Evolutionary conservation across 2,113 vertebrate species (phyloP), one percentile per base, ranked within the genome.

Genomic region (Nerophis ophidion): DNA sequence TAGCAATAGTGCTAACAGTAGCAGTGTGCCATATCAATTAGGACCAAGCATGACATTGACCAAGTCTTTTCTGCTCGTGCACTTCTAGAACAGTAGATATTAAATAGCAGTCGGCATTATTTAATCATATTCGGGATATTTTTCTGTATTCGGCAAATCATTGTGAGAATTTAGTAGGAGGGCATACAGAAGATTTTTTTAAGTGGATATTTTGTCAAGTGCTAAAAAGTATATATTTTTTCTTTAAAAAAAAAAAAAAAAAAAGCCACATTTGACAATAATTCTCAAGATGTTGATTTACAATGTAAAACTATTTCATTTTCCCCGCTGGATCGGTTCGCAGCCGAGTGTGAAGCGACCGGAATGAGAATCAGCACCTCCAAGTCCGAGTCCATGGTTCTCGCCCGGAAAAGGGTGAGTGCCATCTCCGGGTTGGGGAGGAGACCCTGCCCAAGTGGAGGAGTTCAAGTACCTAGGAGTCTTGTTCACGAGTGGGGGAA

Each of bases 21-120:
- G 62, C 74, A 53, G 65, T 58, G 61, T 75, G 71, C 77, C 74
- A 79, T 76, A 69, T 63, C 54, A 15, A 35, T 57, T 56, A 68
- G 19, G 11, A 70, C 53, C 60, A 63, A 70, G 75, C 82, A 81
- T 83, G 73, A 75, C 64, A 63, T 51, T 64, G 58, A 59, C 35
- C 65, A 49, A 63, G 61, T 65, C 48, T 59, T 60, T 73, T 26
- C 49, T 34, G 72, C 15, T 13, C 38, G 19, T 19, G n/a, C 47
- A 65, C 2, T 47, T 49, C 48, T 52, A 57, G 40, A 44, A 63
- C 16, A 54, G 38, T 75, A 83, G 65, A 52, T 62, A 47, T 68
- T 68, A 40, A 54, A 52, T 65, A 70, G 61, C 26, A 26, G 3
- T 26, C 4, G 3, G 4, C 2, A 56, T 14, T 58, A 61, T 47